Evolutionary conservation across 2,888 invertebrate species (phyloP).

Genomic region (Sturmia bella): DNA sequence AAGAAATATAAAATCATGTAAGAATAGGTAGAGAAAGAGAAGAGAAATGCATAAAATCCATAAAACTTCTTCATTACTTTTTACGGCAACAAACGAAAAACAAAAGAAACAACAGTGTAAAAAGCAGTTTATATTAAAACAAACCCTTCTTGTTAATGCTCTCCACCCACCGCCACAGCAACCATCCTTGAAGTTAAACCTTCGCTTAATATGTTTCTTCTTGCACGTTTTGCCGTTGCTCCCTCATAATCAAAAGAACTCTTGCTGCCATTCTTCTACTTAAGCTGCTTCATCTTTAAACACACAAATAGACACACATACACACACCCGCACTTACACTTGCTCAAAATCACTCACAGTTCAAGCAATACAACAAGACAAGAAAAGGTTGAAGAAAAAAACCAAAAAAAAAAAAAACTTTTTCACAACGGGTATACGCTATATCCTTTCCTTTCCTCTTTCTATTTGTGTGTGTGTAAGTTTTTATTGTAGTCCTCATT

Average conservation of each 20-base stretch:
- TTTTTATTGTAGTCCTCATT: conserved; percentile 58
- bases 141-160: conserved; percentile 49
- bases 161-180: conserved; percentile 12
- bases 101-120: conserved; percentile 29
- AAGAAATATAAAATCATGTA: no score
- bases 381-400: conserved; percentile 10
- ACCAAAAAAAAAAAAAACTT: conserved; percentile 31
- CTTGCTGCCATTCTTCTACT: conserved; percentile 65
- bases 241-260: conserved; percentile 57
- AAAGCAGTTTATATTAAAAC: conserved; percentile 54
- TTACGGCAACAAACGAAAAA: conserved; percentile 48
- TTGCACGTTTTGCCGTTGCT: conserved; percentile 35
- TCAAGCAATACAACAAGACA: conserved; percentile 21
- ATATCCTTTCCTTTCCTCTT: conserved; percentile 55
- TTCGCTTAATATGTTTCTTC: background rate
- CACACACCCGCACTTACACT: background rate
- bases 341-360: conserved; percentile 11
- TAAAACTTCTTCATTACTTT: conserved; percentile 69
- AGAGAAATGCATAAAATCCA: conserved; percentile 58
- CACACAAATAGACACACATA: background rate
- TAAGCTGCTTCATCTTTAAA: conserved; percentile 40
- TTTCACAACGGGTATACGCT: conserved; percentile 53
- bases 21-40: background rate
- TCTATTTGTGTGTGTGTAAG: conserved; percentile 32
- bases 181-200: conserved; percentile 20